These are phyloP conservation scores for Lepidocyrtinus sp. DNA, from an alignment of 2,888 invertebrate genomes.

Conservation along the genomic window DNA sequence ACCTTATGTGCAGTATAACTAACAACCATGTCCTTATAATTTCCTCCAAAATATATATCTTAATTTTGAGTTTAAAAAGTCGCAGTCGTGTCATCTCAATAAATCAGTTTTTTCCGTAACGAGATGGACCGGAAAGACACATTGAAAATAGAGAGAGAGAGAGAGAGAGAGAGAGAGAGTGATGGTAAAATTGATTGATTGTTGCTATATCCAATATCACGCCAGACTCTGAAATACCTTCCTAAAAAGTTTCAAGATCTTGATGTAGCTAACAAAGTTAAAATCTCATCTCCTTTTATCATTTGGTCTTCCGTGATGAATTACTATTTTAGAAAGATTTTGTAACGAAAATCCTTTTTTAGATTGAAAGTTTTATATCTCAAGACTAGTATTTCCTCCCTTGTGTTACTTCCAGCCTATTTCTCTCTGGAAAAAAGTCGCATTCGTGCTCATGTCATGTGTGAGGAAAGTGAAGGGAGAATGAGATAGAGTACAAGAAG, in stretches of 20 bases:
- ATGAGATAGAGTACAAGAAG: constrained; percentile 29
- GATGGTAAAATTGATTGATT: constrained; percentile 41
- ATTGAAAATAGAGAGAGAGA: not conserved
- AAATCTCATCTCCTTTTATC: constrained; percentile 41
- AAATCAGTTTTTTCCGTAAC: constrained; percentile 33
- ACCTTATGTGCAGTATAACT: not conserved
- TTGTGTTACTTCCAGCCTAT: not conserved
- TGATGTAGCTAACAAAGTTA: constrained; percentile 5
- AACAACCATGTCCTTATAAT: not conserved
- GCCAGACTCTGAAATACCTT: not conserved
- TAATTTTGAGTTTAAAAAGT: not conserved
- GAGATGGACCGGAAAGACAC: constrained; percentile 19
- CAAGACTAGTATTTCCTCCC: not conserved
- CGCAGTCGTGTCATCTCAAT: constrained; percentile 41
- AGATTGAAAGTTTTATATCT: not conserved
- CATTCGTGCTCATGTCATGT: constrained; percentile 29
- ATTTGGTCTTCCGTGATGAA: constrained; percentile 32
- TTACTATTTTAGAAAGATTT: constrained; percentile 54
- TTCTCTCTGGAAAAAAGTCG: constrained; percentile 5
- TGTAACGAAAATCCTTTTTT: constrained; percentile 27
- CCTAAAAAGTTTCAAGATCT: not conserved
- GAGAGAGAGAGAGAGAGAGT: constrained; percentile 3
- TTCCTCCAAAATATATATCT: not conserved
- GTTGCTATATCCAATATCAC: not conserved
- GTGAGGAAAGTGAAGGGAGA: not conserved